Conservation (phyloP, 1,140 invertebrate genomes). For the Drosophila sechellia region DNA sequence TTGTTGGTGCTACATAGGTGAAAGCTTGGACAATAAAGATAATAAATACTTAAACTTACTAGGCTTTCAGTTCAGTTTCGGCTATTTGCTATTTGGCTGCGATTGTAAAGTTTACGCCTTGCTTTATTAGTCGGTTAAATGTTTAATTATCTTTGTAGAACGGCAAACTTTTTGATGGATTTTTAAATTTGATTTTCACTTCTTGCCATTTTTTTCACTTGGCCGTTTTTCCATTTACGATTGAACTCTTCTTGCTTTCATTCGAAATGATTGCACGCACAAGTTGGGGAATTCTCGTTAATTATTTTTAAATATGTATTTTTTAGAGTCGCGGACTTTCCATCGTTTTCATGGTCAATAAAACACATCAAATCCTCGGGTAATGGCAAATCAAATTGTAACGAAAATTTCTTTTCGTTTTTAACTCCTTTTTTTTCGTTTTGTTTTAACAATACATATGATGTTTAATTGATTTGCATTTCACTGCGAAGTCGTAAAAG, state of each 20-base stretch:
- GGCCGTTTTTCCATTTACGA: slow-evolving; percentile 17
- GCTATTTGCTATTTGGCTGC: slow-evolving; percentile 25
- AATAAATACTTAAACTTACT: slow-evolving; percentile 51
- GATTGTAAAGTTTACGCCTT: slow-evolving; percentile 17
- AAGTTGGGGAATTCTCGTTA: slow-evolving; percentile 19
- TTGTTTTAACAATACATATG: slow-evolving; percentile 24
- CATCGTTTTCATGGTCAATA: slow-evolving; percentile 71
- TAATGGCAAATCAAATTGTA: slow-evolving; percentile 55
- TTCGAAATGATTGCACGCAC: slow-evolving; percentile 40
- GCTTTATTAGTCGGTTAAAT: slow-evolving; percentile 8
- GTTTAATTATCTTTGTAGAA: slow-evolving; percentile 42
- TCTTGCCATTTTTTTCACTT: slow-evolving; percentile 57
- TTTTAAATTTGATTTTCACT: slow-evolving; percentile 67
- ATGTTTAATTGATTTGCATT: slow-evolving; percentile 70
- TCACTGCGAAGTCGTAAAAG: slow-evolving; percentile 40
- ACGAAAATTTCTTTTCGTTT: slow-evolving; percentile 43
- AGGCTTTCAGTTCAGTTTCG: slow-evolving; percentile 46
- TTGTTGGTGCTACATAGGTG: slow-evolving; percentile 7
- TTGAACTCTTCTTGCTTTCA: slow-evolving; percentile 9
- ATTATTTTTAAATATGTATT: slow-evolving; percentile 39
- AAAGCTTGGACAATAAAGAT: slow-evolving; percentile 23
- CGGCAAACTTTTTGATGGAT: slow-evolving; percentile 36
- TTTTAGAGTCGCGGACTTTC: slow-evolving; percentile 52
- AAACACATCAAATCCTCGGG: slow-evolving; percentile 50
- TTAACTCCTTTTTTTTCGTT: slow-evolving; percentile 20